These are phyloP conservation scores for Symphodus melops DNA, from an alignment of 2,113 vertebrate genomes.

Conservation along the genomic window DNA sequence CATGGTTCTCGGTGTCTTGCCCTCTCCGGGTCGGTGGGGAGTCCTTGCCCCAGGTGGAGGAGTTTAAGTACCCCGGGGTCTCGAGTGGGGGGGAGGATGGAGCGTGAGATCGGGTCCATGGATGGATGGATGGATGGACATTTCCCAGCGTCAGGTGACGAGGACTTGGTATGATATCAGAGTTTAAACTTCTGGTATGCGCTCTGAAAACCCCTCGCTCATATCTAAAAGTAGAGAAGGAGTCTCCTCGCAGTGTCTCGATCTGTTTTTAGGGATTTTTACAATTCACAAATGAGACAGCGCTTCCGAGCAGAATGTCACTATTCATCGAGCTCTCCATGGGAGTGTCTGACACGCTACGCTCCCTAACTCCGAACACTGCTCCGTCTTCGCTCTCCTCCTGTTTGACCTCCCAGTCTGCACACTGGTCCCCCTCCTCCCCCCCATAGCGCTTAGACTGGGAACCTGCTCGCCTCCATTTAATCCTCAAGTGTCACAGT, in stretches of 20 bases:
- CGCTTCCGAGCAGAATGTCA: constrained; percentile 45
- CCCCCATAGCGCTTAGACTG: not conserved
- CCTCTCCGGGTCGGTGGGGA: no score
- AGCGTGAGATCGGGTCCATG: no score
- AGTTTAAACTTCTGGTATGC: no score
- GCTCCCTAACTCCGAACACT: constrained; percentile 67
- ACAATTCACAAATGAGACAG: constrained; percentile 68
- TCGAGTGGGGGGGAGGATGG: no score
- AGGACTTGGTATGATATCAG: no score
- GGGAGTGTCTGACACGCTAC: constrained; percentile 76
- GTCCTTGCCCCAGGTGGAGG: no score
- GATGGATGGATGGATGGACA: no score
- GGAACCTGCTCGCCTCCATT: constrained; percentile 38
- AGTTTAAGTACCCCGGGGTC: no score
- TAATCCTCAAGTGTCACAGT: constrained; percentile 51
- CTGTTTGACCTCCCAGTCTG: constrained; percentile 51
- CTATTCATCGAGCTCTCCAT: constrained; percentile 55
- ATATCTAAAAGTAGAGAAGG: constrained; percentile 6
- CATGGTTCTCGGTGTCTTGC: no score
- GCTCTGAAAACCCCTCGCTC: not conserved
- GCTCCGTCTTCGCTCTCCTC: constrained; percentile 13
- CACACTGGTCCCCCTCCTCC: not conserved
- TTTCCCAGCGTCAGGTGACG: no score
- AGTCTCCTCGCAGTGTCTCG: constrained; percentile 1
- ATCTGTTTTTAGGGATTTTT: constrained; percentile 34